These are phyloP conservation scores for Heliocidaris tuberculata DNA, from an alignment of 35 echinoderm and acorn worm genomes.

Conservation along the genomic window DNA sequence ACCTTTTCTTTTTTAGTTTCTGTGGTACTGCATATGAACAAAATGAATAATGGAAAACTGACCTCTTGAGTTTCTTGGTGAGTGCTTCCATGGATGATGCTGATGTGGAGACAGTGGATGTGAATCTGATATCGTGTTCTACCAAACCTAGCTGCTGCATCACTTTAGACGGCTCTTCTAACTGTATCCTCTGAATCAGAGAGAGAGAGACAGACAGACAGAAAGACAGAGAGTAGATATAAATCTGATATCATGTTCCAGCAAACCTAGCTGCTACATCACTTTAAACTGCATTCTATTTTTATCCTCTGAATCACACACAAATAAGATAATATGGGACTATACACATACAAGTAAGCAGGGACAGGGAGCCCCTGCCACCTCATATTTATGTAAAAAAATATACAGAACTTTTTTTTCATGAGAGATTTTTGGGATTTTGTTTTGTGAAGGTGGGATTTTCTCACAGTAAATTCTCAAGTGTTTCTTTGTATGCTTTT, in stretches of 20 bases:
- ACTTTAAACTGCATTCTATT: slow-evolving; percentile 67
- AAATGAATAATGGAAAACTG: neutral
- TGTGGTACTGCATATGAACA: no score
- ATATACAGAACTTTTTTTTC: no score
- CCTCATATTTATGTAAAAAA: no score
- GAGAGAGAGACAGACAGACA: neutral
- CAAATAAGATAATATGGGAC: neutral
- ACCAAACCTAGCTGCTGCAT: slow-evolving; percentile 87
- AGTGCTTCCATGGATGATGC: slow-evolving; percentile 82
- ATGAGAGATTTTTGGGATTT: no score
- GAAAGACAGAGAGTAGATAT: slow-evolving; percentile 63
- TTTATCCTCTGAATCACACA: slow-evolving; percentile 59
- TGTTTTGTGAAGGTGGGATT: no score
- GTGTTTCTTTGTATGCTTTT: no score
- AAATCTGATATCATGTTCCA: slow-evolving; percentile 91
- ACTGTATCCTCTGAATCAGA: slow-evolving; percentile 68
- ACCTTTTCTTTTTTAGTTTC: no score
- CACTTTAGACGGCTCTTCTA: slow-evolving; percentile 80
- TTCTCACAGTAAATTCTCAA: no score
- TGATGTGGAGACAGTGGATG: slow-evolving; percentile 81
- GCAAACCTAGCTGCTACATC: slow-evolving; percentile 75
- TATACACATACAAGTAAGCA: neutral
- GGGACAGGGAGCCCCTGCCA: no score
- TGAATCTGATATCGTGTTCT: slow-evolving; percentile 96
- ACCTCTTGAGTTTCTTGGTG: slow-evolving; percentile 91